Conservation (phyloP, 1,140 invertebrate genomes). For the Eufriesea mexicana region DNA sequence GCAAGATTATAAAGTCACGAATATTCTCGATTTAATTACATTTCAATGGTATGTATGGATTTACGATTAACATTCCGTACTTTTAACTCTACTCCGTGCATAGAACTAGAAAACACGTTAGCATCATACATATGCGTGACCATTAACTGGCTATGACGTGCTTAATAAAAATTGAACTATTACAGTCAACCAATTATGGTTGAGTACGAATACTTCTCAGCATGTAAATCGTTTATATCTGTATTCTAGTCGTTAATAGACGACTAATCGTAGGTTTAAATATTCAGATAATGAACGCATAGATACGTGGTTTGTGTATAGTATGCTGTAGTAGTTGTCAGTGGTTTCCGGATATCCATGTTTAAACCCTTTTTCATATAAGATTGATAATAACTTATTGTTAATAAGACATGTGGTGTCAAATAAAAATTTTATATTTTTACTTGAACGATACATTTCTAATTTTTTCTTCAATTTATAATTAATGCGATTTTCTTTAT, state of each 20-base stretch:
- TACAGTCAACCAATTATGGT: background rate
- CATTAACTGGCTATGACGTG: background rate
- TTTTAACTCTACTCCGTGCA: no score
- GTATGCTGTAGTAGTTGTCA: no score
- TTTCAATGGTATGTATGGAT: background rate
- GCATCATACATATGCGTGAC: background rate
- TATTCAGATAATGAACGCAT: background rate
- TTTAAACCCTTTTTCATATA: no score
- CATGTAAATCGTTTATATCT: background rate
- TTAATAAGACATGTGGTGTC: no score
- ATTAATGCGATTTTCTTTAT: no score
- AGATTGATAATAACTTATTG: no score
- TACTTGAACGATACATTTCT: no score
- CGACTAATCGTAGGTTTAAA: background rate
- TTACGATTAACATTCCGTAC: background rate
- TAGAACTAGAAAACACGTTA: background rate
- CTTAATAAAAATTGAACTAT: conserved; percentile 6
- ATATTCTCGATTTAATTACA: background rate
- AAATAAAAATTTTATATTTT: no score
- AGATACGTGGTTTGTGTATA: background rate
- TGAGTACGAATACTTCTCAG: background rate
- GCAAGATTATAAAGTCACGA: no score
- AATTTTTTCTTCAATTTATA: no score
- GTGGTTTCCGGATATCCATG: no score
- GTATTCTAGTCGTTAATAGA: background rate